Conservation (phyloP, 2,797 vertebrate genomes). For the Pyrocephalus nanus region DNA sequence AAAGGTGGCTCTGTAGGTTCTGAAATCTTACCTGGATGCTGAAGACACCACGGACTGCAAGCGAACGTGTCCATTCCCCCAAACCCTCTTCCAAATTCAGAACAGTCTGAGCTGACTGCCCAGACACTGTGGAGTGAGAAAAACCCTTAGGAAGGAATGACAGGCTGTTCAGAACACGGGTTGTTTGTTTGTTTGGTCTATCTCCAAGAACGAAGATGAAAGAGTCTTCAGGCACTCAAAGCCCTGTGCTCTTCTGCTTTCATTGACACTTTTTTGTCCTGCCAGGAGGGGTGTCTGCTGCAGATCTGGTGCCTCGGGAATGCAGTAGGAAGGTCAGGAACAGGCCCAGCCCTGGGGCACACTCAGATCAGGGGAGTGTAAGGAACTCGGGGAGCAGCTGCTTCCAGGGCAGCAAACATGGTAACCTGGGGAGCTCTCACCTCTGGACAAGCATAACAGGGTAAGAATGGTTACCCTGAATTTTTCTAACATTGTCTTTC, state of each 20-base stretch:
- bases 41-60: not conserved
- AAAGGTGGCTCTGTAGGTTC: not conserved
- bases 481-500: not conserved
- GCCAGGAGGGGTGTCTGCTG: not conserved
- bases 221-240: not conserved
- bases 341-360: not conserved
- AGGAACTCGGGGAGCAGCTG: not conserved
- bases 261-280: not conserved
- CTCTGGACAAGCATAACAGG: not conserved
- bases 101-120: not conserved
- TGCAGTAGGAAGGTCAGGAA: not conserved
- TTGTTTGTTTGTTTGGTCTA: not conserved
- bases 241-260: not conserved
- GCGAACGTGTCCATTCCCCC: not conserved
- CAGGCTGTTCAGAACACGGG: not conserved
- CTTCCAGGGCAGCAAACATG: not conserved
- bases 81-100: not conserved
- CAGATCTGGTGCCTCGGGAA: not conserved
- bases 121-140: not conserved
- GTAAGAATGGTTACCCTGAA: not conserved
- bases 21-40: not conserved
- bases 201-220: not conserved
- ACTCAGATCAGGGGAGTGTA: not conserved
- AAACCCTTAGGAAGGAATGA: not conserved
- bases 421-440: not conserved